Base-by-base conservation (phyloP, 2,797 vertebrate genomes). In the Sternotherus odoratus region DNA sequence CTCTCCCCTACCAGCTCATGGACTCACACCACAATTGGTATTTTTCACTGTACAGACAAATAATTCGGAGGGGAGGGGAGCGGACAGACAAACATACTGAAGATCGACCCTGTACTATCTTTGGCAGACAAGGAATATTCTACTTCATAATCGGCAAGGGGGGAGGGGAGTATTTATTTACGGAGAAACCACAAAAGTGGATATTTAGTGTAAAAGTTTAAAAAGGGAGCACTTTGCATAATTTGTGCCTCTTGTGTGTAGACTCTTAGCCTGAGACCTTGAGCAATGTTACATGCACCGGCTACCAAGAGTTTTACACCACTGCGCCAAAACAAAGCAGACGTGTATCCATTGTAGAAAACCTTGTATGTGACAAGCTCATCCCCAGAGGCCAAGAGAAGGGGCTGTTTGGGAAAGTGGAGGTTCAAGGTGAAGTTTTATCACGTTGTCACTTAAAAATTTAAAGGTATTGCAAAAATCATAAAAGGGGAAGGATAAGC, bases 21-120 rank as follows among this genome's bases (percentile, higher is more conserved):
- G 91, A 94, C 56, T 96, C 90, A 84, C 82, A 12, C 3, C 79
- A 12, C 3, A 83, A 93, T 33, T 86, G 96, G 74, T 77, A 87
- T 90, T 57, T 93, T 86, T 92, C 89, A 89, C 69, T 86, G 85
- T 77, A 92, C 86, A 81, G 30, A 66, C 83, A 87, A 88, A 93
- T 95, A 94, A 94, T 92, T 92, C 89, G 66, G 10, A 10, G 36
- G 30, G 80, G 5, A 48, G 63, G 48, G 48, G 48, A 4, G 12
- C 3, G 48, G 85, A 85, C 77, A 88, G n/a, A 95, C 92, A 92
- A 13, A 24, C 79, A 82, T 88, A 89, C 85, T 50, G 85, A 82
- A 96, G 85, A 63, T 91, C 93, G 94, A 87, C 91, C 72, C 85
- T 77, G 54, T 79, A 28, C 75, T 85, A 91, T 56, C 53, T 8